These are phyloP conservation scores for Venturia canescens DNA, from an alignment of 1,140 invertebrate species.

Conservation along the genomic window DNA sequence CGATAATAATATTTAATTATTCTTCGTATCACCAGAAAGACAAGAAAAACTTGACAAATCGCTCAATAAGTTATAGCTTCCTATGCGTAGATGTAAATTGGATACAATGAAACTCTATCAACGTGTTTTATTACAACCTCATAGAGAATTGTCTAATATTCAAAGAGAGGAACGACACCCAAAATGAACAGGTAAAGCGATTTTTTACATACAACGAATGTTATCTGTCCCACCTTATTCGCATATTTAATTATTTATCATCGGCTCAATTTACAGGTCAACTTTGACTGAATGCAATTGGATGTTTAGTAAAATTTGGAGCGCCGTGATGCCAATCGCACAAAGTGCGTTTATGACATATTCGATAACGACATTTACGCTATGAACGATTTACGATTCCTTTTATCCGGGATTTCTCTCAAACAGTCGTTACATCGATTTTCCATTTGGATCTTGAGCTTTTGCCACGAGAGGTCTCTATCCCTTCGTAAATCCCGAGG, in stretches of 20 bases:
- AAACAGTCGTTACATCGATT: constrained; percentile 39
- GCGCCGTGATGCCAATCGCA: constrained; percentile 1
- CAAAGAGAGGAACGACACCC: background rate
- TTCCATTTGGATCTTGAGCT: constrained; percentile 37
- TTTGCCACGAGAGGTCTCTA: background rate
- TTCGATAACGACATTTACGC: constrained; percentile 15
- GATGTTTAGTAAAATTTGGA: background rate
- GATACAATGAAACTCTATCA: background rate
- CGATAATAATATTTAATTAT: too few species aligned
- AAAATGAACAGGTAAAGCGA: too few species aligned
- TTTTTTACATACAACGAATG: too few species aligned
- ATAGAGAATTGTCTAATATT: background rate
- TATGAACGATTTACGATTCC: constrained; percentile 28
- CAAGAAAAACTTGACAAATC: too few species aligned
- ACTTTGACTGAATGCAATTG: background rate
- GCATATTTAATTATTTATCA: background rate
- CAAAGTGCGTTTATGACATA: constrained; percentile 25
- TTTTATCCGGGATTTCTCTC: constrained; percentile 23
- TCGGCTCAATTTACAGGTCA: background rate
- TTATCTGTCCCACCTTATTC: too few species aligned
- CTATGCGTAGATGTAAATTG: background rate
- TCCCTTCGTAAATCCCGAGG: constrained; percentile 43
- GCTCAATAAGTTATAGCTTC: background rate
- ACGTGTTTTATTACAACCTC: background rate
- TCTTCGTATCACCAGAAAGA: too few species aligned